These are phyloP conservation scores for Pelusios castaneus DNA, from an alignment of 2,113 vertebrate genomes.

Conservation along the genomic window DNA sequence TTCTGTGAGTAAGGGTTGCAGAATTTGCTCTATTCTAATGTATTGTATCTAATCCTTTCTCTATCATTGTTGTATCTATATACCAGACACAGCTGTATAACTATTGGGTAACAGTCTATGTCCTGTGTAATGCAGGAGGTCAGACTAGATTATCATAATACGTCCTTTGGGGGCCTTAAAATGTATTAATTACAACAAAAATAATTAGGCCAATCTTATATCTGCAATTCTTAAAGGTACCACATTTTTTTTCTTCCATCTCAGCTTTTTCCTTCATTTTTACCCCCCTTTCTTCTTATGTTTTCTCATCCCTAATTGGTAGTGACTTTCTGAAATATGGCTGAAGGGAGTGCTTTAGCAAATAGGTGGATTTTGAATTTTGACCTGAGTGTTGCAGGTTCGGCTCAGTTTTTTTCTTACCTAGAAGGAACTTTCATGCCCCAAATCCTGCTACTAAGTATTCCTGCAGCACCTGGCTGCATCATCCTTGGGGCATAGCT, in stretches of 20 bases:
- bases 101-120: neutral
- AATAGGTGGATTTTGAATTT: neutral
- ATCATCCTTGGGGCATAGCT: neutral
- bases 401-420: neutral
- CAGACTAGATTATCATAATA: neutral
- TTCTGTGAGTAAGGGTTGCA: neutral
- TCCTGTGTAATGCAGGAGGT: neutral
- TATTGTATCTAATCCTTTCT: neutral
- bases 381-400: no score
- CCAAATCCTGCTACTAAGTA: neutral
- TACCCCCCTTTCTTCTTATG: neutral
- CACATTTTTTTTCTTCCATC: neutral
- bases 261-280: neutral
- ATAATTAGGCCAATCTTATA: neutral
- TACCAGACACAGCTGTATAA: neutral
- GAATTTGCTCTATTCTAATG: neutral
- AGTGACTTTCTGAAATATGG: neutral
- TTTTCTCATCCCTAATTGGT: neutral
- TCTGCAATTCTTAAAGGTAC: neutral
- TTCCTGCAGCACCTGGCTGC: neutral
- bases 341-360: neutral
- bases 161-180: neutral
- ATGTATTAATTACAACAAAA: accelerated
- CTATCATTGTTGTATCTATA: neutral
- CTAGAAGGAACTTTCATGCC: neutral